Evolutionary conservation across 2,113 vertebrate species (phyloP), one percentile per base, ranked within the genome.

Genomic region (Sinocyclocheilus anshuiensis): DNA sequence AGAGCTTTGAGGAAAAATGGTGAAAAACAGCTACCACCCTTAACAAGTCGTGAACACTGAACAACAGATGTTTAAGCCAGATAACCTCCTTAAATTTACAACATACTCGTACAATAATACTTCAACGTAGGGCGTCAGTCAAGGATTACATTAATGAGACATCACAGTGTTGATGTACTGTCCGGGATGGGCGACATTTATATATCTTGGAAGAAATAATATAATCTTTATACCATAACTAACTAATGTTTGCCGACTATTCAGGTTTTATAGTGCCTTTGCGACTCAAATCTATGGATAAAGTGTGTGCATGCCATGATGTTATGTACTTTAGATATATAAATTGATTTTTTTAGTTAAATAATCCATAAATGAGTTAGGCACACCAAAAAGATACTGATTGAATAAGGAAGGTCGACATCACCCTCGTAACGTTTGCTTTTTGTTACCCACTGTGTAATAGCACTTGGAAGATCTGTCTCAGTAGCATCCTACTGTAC

Each of bases 401-500:
- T 20, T 20, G 26, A 53, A 55, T 67, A 78, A 59, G 63, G 45
- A 69, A 57, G 42, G 2, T 57, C 10, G 45, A 48, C 80, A 29
- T 50, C 84, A 59, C 36, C 33, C 24, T 48, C 26, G 18, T 57
- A 42, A 48, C 45, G 0, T 48, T 48, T 48, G 45, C 45, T 48
- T 48, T 48, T 48, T 48, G 57, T 78, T 42, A 86, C n/a, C 48
- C 75, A 69, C 48, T 80, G 71, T 83, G 82, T 91, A 86, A 88
- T 87, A 89, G 87, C 89, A 91, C 87, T 89, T 90, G 77, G 74
- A 89, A 84, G 59, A 77, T 86, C 75, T 67, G 61, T 86, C 50
- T 84, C 39, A n/a, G 2, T 11, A 84, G 59, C 33, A 80, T 63
- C 59, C 26, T 87, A 80, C 20, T 42, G 42, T 42, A 8, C 53